phyloP scores from a whole-genome alignment of 2,113 vertebrate genomes.

The Enhydra lutris region DNA sequence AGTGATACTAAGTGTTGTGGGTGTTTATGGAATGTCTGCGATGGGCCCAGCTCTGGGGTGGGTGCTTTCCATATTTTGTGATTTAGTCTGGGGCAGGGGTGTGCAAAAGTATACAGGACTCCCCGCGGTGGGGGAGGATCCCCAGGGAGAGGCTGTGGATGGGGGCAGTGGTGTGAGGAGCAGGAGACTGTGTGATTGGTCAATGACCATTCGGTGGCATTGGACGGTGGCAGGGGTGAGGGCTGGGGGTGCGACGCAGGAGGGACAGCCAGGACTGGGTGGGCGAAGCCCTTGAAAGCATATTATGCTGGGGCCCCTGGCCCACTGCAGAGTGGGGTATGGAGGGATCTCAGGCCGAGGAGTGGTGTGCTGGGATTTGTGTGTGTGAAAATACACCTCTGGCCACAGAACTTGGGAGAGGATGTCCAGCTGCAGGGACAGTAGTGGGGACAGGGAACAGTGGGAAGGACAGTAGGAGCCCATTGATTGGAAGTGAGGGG shows the following conservation, averaged over 20 bases:
- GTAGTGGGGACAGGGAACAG: too few relatives aligned
- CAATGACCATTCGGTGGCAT: rapidly evolving
- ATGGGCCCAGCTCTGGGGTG: background rate
- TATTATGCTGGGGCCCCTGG: rapidly evolving
- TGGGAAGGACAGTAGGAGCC: background rate
- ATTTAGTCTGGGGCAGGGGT: background rate
- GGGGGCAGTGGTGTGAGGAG: background rate
- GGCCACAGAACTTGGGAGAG: background rate
- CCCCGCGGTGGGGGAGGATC: background rate
- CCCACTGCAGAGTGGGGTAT: rapidly evolving
- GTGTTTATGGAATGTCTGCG: background rate
- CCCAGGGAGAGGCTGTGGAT: background rate
- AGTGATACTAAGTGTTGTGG: too few relatives aligned
- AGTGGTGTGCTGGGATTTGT: background rate
- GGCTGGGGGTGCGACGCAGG: rapidly evolving
- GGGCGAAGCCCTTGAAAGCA: too few relatives aligned
- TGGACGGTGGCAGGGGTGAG: background rate
- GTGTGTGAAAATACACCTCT: background rate
- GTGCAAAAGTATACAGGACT: background rate
- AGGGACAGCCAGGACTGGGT: background rate
- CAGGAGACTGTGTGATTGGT: rapidly evolving
- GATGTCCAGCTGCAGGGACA: background rate
- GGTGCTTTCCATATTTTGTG: background rate
- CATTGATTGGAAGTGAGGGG: background rate
- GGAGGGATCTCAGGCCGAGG: background rate